Conservation (phyloP, 2,888 invertebrate species). For the Tenthredo amoena region DNA sequence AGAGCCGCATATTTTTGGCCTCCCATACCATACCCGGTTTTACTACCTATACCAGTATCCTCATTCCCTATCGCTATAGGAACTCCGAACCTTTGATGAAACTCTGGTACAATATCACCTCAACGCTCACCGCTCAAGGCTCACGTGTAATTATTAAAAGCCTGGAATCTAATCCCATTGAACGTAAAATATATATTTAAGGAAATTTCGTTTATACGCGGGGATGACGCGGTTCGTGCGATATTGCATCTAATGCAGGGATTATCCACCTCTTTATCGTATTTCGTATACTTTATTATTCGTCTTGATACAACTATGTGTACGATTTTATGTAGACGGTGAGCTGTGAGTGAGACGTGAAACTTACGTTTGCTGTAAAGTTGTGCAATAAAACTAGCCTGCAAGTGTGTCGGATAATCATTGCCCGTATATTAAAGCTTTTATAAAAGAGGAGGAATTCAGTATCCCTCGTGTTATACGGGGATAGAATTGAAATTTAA, state of each 20-base stretch:
- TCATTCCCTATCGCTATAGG: background rate
- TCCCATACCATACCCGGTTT: slow-evolving; percentile 1
- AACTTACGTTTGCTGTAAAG: background rate
- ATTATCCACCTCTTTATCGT: background rate
- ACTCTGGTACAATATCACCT: slow-evolving; percentile 3
- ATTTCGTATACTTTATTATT: background rate
- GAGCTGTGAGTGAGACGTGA: background rate
- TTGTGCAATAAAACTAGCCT: too few relatives aligned
- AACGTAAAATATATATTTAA: background rate
- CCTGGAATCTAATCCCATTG: slow-evolving; percentile 22
- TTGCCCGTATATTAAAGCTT: background rate
- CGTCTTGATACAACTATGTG: background rate
- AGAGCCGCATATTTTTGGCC: slow-evolving; percentile 48
- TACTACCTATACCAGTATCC: background rate
- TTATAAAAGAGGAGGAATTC: background rate
- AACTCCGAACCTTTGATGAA: slow-evolving; percentile 34
- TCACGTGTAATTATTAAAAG: slow-evolving; percentile 27
- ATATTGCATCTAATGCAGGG: background rate
- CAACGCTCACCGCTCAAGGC: background rate
- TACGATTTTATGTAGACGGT: background rate
- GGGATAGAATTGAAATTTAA: slow-evolving; percentile 2
- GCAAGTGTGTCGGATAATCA: too few relatives aligned
- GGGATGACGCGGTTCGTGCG: background rate
- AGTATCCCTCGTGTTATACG: background rate
- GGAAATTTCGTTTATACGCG: background rate